Evolutionary conservation across 2,113 vertebrate genomes (phyloP), one percentile per base, ranked within the genome.

Genomic region (Monopterus albus): DNA sequence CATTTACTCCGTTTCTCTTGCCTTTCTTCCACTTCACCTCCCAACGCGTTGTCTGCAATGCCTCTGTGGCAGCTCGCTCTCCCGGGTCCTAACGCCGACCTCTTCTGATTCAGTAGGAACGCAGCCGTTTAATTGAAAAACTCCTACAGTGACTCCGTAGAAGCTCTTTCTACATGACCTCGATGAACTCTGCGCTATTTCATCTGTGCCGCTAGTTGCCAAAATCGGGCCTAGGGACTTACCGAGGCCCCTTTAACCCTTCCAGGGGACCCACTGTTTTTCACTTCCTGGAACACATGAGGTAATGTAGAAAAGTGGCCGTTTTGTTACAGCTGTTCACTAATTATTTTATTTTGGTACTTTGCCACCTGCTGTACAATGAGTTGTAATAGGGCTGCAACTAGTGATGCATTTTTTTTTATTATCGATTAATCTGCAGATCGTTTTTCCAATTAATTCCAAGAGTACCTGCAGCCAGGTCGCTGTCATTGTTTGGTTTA

Each of bases 21-120:
- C 92, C 88, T 92, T 92, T 93, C 91, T 92, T 92, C 91, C 90
- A 93, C 92, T 92, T 90, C 92, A 91, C 91, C 93, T 94, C 91
- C 91, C 92, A 85, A 90, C 91, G 91, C 83, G 82, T 87, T 81
- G 88, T 86, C 92, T 90, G 92, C 88, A 85, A 74, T 84, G 92
- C 86, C 89, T 84, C 87, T 85, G 83, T 91, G 77, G 87, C 83
- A 60, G 74, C 55, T 11, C n/a, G 23, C 33, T 53, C 81, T 82
- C 67, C 91, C 67, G 86, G 92, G 93, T 93, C 92, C 93, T 94
- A 93, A 21, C 11, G 93, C 91, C 90, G 71, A 36, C 57, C 35
- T 0, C 0, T 0, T 6, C 65, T 58, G 53, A 66, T n/a, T n/a
- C n/a, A 57, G 67, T 31, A 51, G 45, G 50, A 39, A 45, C 50